Conservation (phyloP, 2,888 invertebrate genomes). For the Tachina grossa region DNA sequence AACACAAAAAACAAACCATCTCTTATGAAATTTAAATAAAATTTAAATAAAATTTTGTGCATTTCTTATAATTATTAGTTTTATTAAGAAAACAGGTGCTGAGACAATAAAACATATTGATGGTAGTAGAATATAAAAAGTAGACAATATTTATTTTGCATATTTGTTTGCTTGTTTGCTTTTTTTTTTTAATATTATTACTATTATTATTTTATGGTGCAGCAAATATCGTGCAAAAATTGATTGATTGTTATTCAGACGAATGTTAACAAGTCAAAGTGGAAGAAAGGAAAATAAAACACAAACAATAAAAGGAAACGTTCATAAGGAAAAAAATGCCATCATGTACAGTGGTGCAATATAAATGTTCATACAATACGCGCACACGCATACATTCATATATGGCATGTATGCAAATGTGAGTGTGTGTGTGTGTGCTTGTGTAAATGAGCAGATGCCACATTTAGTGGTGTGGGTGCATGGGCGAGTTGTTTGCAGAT, state of each 20-base stretch:
- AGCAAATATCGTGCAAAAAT: constrained; percentile 69
- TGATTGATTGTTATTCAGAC: constrained; percentile 56
- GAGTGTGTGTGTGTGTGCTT: background rate
- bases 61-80: constrained; percentile 38
- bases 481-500: constrained; percentile 11
- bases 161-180: constrained; percentile 32
- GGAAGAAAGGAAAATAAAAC: constrained; percentile 38
- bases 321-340: constrained; percentile 54
- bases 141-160: constrained; percentile 52
- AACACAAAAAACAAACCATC: constrained; percentile 6
- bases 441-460: background rate
- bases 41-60: constrained; percentile 57
- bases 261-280: constrained; percentile 53
- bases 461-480: background rate
- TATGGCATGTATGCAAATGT: background rate
- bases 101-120: constrained; percentile 63
- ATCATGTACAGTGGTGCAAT: constrained; percentile 63
- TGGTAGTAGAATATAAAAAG: constrained; percentile 46
- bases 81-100: constrained; percentile 62
- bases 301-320: constrained; percentile 45
- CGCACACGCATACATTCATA: background rate
- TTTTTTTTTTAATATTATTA: constrained; percentile 21
- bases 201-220: constrained; percentile 53
- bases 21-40: background rate
- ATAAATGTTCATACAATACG: constrained; percentile 30